Evolutionary conservation across 1,140 invertebrate genomes (phyloP).

Genomic region (Acromyrmex heyeri): DNA sequence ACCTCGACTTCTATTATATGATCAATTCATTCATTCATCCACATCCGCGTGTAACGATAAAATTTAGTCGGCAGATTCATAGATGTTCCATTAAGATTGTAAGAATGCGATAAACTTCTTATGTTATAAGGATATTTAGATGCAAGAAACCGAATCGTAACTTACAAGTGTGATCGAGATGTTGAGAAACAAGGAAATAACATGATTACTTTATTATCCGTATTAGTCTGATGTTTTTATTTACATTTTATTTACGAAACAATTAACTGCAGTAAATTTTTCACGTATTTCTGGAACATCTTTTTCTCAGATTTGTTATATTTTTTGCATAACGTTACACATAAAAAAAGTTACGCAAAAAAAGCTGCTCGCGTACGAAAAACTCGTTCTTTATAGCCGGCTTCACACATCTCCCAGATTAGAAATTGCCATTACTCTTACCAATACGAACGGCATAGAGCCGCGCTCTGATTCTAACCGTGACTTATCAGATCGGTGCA

Average conservation of each 20-base stretch:
- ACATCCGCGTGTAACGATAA: constrained; percentile 17
- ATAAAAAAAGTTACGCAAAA: neutral
- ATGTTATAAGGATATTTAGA: neutral
- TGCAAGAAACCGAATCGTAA: constrained; percentile 6
- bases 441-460: constrained; percentile 48
- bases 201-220: neutral
- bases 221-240: neutral
- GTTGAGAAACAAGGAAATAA: neutral
- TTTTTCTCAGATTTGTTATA: neutral
- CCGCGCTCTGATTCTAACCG: constrained; percentile 63
- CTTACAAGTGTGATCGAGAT: neutral
- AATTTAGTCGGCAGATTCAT: constrained; percentile 5
- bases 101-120: constrained; percentile 19
- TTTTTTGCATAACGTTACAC: neutral
- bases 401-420: constrained; percentile 53
- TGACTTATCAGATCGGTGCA: constrained; percentile 71
- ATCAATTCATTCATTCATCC: constrained; percentile 29
- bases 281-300: neutral
- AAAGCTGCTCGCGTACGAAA: constrained; percentile 7
- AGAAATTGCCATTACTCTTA: constrained; percentile 65
- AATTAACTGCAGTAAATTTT: neutral
- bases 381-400: constrained; percentile 22
- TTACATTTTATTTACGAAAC: neutral
- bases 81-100: constrained; percentile 19
- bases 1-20: constrained; percentile 4